A percentile compares a stretch with the other conserved stretches of the same genome.
These are phyloP conservation scores for Subacronicta megacephala DNA, from an alignment of 2,888 invertebrate species.

Conservation along the genomic window DNA sequence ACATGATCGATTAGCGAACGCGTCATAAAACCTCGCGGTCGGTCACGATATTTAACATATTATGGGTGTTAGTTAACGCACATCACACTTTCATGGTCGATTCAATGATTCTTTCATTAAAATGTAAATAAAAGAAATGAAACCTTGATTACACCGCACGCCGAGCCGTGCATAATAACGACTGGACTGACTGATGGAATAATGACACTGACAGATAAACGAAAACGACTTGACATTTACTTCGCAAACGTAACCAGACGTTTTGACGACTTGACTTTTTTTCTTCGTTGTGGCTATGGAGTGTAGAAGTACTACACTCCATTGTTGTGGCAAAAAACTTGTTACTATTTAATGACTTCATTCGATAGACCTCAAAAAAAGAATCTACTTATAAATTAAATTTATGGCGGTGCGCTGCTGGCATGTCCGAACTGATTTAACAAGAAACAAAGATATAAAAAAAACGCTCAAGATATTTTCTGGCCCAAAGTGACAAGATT, in stretches of 20 bases:
- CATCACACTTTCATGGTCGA: slow-evolving; percentile 59
- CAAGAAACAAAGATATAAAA: too few relatives aligned
- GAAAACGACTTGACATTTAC: slow-evolving; percentile 25
- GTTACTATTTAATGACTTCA: too few relatives aligned
- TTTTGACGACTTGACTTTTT: too few relatives aligned
- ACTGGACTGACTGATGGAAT: slow-evolving; percentile 19
- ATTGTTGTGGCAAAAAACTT: too few relatives aligned
- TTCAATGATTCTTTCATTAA: slow-evolving; percentile 54
- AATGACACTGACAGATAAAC: slow-evolving; percentile 17
- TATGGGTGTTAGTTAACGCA: slow-evolving; percentile 49
- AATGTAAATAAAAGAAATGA: slow-evolving; percentile 56
- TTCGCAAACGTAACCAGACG: slow-evolving; percentile 20
- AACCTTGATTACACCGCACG: slow-evolving; percentile 55
- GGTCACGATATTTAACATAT: slow-evolving; percentile 63
- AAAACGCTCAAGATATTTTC: too few relatives aligned
- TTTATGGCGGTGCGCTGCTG: too few relatives aligned
- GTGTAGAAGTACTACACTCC: too few relatives aligned
- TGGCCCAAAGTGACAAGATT: too few relatives aligned
- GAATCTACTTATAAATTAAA: too few relatives aligned
- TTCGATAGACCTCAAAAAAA: too few relatives aligned
- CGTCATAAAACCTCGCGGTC: slow-evolving; percentile 62
- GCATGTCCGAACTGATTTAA: too few relatives aligned
- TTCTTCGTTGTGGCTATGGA: too few relatives aligned
- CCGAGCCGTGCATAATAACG: slow-evolving; percentile 33
- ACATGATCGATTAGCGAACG: slow-evolving; percentile 57